Evolutionary conservation across 2,797 vertebrate genomes (phyloP).

Genomic region (Darevskia mixta): DNA sequence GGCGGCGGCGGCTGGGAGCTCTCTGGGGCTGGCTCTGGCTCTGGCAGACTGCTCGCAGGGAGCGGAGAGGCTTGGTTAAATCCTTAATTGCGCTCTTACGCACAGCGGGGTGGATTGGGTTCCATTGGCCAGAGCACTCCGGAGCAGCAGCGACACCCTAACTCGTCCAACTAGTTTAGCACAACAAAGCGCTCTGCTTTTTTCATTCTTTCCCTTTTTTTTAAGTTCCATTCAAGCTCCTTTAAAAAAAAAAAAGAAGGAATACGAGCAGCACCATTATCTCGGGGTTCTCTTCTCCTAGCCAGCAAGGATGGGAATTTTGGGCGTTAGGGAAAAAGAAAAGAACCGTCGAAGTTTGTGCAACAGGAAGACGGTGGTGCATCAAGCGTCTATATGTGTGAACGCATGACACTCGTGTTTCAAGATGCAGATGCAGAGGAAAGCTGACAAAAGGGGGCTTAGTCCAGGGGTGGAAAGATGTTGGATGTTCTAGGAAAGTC

Average conservation of each 20-base stretch:
- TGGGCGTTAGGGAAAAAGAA: background rate
- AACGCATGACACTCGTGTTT: background rate
- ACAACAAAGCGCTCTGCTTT: slow-evolving; percentile 84
- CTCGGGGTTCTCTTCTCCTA: slow-evolving; percentile 34
- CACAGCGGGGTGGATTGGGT: slow-evolving; percentile 99
- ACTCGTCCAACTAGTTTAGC: slow-evolving; percentile 91
- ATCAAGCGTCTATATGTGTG: background rate
- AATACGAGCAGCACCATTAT: slow-evolving; percentile 44
- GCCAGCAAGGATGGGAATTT: background rate
- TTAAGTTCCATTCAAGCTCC: slow-evolving; percentile 20
- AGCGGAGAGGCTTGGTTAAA: slow-evolving; percentile 97
- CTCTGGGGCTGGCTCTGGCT: slow-evolving; percentile 80
- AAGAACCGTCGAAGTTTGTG: background rate
- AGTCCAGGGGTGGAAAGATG: background rate
- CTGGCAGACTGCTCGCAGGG: slow-evolving; percentile 92
- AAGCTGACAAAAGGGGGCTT: too few species aligned
- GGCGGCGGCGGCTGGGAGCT: slow-evolving; percentile 58
- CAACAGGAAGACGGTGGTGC: background rate
- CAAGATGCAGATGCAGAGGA: background rate
- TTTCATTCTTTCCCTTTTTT: background rate
- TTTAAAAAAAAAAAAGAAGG: slow-evolving; percentile 1
- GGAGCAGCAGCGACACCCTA: slow-evolving; percentile 92
- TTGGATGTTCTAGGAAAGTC: background rate
- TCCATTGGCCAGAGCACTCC: slow-evolving; percentile 95
- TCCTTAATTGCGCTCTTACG: slow-evolving; percentile 99